Base-by-base conservation (phyloP, 2,888 invertebrate genomes). In the Eupithecia subumbrata region DNA sequence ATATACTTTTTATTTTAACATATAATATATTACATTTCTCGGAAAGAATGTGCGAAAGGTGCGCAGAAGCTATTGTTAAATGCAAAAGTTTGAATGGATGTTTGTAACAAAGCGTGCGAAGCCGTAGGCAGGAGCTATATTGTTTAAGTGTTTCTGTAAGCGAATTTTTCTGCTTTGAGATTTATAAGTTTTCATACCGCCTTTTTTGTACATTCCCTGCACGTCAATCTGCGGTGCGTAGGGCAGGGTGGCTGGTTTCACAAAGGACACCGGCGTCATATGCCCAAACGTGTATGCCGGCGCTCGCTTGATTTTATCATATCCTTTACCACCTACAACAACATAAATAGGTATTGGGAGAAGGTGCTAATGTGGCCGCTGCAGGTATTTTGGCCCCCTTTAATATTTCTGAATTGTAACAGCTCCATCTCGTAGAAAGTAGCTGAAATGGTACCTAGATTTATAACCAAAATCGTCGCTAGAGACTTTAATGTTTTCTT, bases 281-380 rank as follows among this genome's bases (percentile, higher is more conserved):
- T 84, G 81, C 7, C 93, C 93, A 68, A 94, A 92, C 1, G 91
- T 89, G 77, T 91, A 94, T 0, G 93, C 93, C n/a, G 93, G 94
- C 0, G 90, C 86, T 34, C 90, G 89, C 76, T 86, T 90, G 77
- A 94, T 92, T 70, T 88, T 88, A 18, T 88, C 89, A 78, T 87
- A 91, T 0, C 93, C 94, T 18, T 84, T 86, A 0, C 92, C 93
- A 83, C 92, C 93, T 93, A 73, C 18, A 84, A 84, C 43, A 43
- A 67, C 45, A 74, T 16, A 67, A 11, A 37, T 43, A 37, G 48
- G 75, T 37, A 37, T 37, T 37, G 37, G 37, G 37, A 37, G 37
- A 7, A 5, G 2, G 37, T 37, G 37, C 7, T 37, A 34, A 34
- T 4, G 5, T 34, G 34, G 34, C 34, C 34, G 3, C 34, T 34